Base-by-base conservation (phyloP, 2,797 vertebrate species). In the Rhynchotus rufescens region DNA sequence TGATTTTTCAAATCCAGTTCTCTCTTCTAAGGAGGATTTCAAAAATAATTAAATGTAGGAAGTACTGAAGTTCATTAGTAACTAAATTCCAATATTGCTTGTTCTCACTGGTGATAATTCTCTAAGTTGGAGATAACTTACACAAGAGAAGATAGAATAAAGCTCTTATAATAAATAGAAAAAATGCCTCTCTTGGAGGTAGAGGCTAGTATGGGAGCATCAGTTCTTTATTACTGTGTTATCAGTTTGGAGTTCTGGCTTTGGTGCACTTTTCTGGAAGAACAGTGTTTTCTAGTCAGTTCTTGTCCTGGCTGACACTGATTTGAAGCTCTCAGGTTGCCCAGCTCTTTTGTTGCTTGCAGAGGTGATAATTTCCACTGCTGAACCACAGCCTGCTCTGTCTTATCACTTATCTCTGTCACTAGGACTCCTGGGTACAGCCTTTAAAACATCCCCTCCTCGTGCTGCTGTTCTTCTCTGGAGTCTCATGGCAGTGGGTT, bases 241-340 rank as follows among this genome's bases (percentile, higher is more conserved):
- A 61, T 59, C 59, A 72, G 36, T 75, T 85, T 80, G 49, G 66
- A 83, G 20, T 88, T 91, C 54, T 86, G 49, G 74, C 32, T 82
- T 86, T 44, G 20, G 23, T 25, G 34, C 83, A 40, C 36, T 80
- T 89, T 72, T 80, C 59, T 80, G 32, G 32, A 66, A 72, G 40
- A 90, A 57, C 2, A 20, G 16, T 42, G 20, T 54, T 30, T 85
- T 89, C 86, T 80, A 76, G 80, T 86, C 54, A 62, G 40, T 49
- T 84, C 54, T 78, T 90, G 28, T 86, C 64, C 73, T 92, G 45
- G 49, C 59, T 90, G 84, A 47, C 76, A 56, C 25, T 66, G 76
- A 90, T 68, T 86, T 78, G 64, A 86, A 62, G 51, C 42, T 72
- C 54, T 81, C 47, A 51, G 73, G 32, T 30, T 90, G 71, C 42